Conservation (phyloP, 1,140 invertebrate species). For the Meloidogyne chitwoodi region DNA sequence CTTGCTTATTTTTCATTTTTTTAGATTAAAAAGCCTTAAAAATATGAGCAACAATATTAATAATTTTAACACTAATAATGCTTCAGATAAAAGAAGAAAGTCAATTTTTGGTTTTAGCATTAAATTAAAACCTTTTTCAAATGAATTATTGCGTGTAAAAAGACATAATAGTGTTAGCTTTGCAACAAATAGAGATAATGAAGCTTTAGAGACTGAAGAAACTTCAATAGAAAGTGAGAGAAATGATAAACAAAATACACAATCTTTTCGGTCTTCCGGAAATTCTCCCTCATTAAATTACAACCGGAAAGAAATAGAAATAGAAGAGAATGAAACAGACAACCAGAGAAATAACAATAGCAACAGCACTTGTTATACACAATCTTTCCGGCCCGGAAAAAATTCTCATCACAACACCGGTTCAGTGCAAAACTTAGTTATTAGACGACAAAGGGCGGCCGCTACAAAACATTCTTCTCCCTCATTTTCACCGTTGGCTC, state of each 20-base stretch:
- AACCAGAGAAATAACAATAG: background rate
- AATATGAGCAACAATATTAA: background rate
- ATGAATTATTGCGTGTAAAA: background rate
- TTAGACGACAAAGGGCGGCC: background rate
- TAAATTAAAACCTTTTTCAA: background rate
- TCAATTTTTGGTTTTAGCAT: background rate
- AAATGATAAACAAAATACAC: too few relatives aligned
- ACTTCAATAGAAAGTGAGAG: background rate
- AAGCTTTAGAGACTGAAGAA: background rate
- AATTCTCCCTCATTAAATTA: background rate
- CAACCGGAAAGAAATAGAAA: background rate
- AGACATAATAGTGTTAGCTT: background rate
- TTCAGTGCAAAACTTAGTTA: background rate
- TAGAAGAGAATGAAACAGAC: too few relatives aligned
- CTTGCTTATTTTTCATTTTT: background rate
- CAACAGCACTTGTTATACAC: background rate
- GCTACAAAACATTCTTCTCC: background rate
- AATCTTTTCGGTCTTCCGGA: background rate
- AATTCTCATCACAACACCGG: background rate
- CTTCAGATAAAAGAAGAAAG: background rate
- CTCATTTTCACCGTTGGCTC: background rate
- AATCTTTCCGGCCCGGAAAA: background rate
- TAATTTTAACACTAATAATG: background rate
- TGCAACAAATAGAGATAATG: background rate
- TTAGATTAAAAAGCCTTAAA: background rate